Evolutionary conservation across 2,888 invertebrate species (phyloP).

Genomic region (Autographa pulchrina): DNA sequence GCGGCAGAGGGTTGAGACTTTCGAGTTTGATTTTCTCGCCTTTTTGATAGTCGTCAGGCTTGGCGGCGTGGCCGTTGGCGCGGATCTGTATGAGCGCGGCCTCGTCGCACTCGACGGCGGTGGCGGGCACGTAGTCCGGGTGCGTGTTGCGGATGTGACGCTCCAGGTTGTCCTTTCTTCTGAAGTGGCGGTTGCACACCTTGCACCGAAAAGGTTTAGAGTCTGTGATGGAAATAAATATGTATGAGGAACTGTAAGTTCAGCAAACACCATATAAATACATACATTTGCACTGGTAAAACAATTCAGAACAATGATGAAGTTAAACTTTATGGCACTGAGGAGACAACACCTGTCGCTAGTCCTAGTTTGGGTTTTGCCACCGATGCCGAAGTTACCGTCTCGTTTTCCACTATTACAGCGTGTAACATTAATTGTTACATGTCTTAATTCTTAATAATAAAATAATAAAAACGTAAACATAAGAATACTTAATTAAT

Average conservation of each 20-base stretch:
- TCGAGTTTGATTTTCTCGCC: conserved; percentile 76
- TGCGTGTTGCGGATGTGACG: conserved; percentile 94
- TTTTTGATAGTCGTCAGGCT: conserved; percentile 44
- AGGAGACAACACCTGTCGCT: too few relatives aligned
- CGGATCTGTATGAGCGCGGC: conserved; percentile 69
- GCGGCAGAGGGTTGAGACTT: conserved; percentile 79
- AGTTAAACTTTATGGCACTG: too few relatives aligned
- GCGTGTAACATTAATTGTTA: too few relatives aligned
- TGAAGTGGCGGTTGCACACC: conserved; percentile 92
- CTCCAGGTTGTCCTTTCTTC: conserved; percentile 94
- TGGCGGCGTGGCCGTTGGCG: conserved; percentile 44
- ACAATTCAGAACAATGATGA: too few relatives aligned
- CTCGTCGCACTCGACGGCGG: conserved; percentile 78
- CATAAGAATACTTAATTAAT: too few relatives aligned
- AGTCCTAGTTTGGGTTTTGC: too few relatives aligned
- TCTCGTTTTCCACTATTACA: too few relatives aligned
- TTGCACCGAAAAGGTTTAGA: conserved; percentile 92
- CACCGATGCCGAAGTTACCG: too few relatives aligned
- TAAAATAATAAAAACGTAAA: too few relatives aligned
- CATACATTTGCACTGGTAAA: too few relatives aligned
- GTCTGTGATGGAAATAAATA: conserved; percentile 78
- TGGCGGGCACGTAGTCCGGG: conserved; percentile 82
- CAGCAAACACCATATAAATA: too few relatives aligned
- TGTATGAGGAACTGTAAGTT: not conserved
- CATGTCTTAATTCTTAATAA: too few relatives aligned